Percentiles rank a stretch among this genome's conserved stretches.
Conservation (phyloP, 2,888 invertebrate species). For the Eupeodes latifasciatus region DNA sequence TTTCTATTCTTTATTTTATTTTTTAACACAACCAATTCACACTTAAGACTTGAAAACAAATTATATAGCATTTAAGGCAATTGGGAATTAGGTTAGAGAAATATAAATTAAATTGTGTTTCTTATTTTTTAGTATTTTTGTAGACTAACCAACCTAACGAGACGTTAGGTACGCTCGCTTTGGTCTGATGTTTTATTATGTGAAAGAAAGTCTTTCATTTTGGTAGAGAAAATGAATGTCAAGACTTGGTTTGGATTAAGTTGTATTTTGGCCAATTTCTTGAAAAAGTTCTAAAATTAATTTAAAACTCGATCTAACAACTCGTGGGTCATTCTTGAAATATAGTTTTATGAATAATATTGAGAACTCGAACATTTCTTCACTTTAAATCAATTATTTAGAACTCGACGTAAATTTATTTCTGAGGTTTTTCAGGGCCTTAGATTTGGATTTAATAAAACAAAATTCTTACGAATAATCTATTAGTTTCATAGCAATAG, state of each 20-base stretch:
- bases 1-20: constrained; percentile 20
- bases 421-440: too few relatives aligned
- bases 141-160: background rate
- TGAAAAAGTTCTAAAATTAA: too few relatives aligned
- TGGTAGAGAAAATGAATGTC: background rate
- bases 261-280: background rate
- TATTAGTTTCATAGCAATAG: too few relatives aligned
- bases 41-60: constrained; percentile 74
- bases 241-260: background rate
- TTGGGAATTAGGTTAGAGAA: constrained; percentile 67
- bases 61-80: constrained; percentile 65
- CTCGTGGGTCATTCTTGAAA: too few relatives aligned
- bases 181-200: background rate
- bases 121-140: background rate
- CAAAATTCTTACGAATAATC: too few relatives aligned
- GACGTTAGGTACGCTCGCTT: background rate
- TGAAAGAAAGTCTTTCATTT: too few relatives aligned
- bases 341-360: too few relatives aligned
- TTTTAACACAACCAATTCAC: constrained; percentile 38
- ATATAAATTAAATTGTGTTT: constrained; percentile 9
- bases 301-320: too few relatives aligned
- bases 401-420: too few relatives aligned
- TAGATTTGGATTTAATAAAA: too few relatives aligned
- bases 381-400: too few relatives aligned
- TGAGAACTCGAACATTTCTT: too few relatives aligned